Conservation (phyloP, 2,888 invertebrate species). For the Thereva nobilitata region DNA sequence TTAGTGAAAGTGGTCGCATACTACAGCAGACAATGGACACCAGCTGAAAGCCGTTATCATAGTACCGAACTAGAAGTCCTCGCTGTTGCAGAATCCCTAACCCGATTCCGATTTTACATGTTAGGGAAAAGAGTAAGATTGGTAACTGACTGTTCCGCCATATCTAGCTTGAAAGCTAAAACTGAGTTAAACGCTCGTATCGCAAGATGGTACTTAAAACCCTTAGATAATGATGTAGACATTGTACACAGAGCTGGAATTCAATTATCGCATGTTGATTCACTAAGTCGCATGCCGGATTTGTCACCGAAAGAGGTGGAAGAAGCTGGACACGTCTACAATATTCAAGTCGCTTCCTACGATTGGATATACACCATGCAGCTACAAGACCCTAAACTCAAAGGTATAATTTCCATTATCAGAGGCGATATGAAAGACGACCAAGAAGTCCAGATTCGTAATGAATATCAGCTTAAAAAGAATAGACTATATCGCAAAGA, state of each 20-base stretch:
- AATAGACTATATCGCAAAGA: too few relatives aligned
- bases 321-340: neutral
- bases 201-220: conserved; percentile 43
- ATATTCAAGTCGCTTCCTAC: neutral
- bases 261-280: conserved; percentile 41
- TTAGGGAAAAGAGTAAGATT: conserved; percentile 41
- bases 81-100: conserved; percentile 37
- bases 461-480: too few relatives aligned
- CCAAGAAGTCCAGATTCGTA: conserved; percentile 36
- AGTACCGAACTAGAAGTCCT: conserved; percentile 32
- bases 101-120: conserved; percentile 43
- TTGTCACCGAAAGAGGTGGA: conserved; percentile 21
- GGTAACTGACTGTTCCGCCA: conserved; percentile 22
- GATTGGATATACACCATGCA: conserved; percentile 41
- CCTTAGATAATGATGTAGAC: conserved; percentile 42
- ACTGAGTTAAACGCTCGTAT: conserved; percentile 38
- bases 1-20: neutral
- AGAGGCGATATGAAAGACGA: conserved; percentile 26
- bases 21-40: conserved; percentile 18
- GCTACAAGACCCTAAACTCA: conserved; percentile 37
- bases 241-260: conserved; percentile 41
- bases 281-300: conserved; percentile 37
- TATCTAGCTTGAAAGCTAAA: conserved; percentile 7
- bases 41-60: conserved; percentile 37
- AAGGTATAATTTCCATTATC: conserved; percentile 34